Evolutionary conservation across 53 echinoderm and acorn worm species (phyloP).

Genomic region (Actinopyga echinites): DNA sequence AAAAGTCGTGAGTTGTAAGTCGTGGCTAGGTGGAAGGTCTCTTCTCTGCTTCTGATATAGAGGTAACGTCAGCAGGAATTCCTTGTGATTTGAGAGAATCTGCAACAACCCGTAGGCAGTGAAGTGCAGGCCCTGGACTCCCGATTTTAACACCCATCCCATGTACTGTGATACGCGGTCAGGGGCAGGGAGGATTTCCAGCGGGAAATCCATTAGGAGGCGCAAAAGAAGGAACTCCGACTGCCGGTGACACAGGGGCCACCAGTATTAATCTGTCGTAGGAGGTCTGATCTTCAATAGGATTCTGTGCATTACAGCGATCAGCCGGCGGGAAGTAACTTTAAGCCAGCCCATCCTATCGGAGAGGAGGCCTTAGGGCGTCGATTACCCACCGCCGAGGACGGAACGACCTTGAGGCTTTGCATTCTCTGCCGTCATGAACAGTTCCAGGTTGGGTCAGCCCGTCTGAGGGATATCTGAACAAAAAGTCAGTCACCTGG

Average conservation of each 20-base stretch:
- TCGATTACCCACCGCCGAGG: constrained; percentile 34
- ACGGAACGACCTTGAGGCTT: constrained; percentile 27
- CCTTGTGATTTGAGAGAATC: neutral
- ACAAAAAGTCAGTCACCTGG: neutral
- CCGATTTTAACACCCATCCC: neutral
- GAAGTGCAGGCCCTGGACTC: neutral
- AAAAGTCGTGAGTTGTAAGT: constrained; percentile 12
- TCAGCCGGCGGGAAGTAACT: constrained; percentile 48
- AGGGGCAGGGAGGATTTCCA: neutral
- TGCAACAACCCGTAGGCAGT: neutral
- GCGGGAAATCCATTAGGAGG: neutral
- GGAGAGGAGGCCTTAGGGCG: constrained; percentile 39
- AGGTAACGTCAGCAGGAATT: neutral
- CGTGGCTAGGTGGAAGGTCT: neutral
- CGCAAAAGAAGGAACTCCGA: neutral
- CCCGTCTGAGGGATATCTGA: neutral
- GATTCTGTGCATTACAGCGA: neutral
- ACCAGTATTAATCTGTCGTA: neutral
- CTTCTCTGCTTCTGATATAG: neutral
- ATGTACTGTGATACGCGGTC: neutral
- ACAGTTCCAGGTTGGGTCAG: constrained; percentile 27
- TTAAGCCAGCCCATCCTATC: constrained; percentile 39
- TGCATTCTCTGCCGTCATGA: constrained; percentile 16
- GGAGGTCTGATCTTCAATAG: neutral
- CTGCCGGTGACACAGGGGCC: constrained; percentile 15